phyloP scores from a whole-genome alignment of 2,113 vertebrate species.

The Puffinus mauretanicus region DNA sequence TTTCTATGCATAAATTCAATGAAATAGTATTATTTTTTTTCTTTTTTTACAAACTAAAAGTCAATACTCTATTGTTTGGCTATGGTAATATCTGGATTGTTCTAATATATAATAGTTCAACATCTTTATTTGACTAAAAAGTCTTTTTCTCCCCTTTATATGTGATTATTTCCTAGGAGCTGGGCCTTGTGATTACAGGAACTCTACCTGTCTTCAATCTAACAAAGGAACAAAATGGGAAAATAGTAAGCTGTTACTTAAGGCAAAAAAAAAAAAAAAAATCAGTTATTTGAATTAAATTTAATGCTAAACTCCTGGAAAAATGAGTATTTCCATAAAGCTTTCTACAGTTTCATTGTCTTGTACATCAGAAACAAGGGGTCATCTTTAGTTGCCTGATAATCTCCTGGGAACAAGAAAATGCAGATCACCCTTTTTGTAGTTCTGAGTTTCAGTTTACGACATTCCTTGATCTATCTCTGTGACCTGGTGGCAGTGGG shows the following conservation, averaged over 20 bases:
- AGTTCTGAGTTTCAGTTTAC: neutral
- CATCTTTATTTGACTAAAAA: neutral
- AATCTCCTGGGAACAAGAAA: neutral
- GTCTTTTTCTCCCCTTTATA: neutral
- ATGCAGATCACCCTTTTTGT: neutral
- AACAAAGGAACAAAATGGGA: conserved; percentile 76
- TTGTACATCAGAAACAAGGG: neutral
- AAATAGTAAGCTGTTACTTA: conserved; percentile 55
- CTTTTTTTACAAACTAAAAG: neutral
- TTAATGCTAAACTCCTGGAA: neutral
- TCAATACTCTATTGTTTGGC: neutral
- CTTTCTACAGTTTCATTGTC: neutral
- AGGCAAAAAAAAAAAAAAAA: neutral
- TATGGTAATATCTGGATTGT: neutral
- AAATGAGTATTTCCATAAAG: neutral
- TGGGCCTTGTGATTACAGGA: conserved; percentile 91
- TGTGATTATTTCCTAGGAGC: conserved; percentile 75
- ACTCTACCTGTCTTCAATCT: conserved; percentile 92
- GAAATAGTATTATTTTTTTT: neutral
- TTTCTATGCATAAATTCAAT: neutral
- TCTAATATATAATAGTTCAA: neutral
- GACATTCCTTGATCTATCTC: neutral
- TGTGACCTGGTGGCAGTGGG: neutral
- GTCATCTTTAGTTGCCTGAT: neutral
- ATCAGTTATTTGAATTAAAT: neutral